These are phyloP conservation scores for Hippocampus abdominalis DNA, from an alignment of 2,113 vertebrate species.

Conservation along the genomic window DNA sequence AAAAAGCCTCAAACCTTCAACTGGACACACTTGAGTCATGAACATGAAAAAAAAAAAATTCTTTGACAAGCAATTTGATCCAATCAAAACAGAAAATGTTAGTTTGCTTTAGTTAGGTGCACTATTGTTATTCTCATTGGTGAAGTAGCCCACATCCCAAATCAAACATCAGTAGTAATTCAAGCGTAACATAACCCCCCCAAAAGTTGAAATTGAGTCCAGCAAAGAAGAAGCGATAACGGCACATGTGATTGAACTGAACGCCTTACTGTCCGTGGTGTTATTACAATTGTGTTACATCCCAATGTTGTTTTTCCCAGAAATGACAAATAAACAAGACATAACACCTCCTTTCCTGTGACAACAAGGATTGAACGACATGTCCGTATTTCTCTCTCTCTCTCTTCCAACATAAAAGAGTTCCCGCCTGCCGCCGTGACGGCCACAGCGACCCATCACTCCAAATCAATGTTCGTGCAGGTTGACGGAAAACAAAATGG, in stretches of 20 bases:
- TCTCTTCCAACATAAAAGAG: constrained; percentile 77
- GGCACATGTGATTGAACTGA: background rate
- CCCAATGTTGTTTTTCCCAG: constrained; percentile 71
- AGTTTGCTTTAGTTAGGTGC: constrained; percentile 58
- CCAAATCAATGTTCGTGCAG: constrained; percentile 93
- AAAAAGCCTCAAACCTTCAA: constrained; percentile 51
- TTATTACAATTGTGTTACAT: background rate
- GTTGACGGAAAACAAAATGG: constrained; percentile 74
- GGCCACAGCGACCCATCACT: constrained; percentile 88
- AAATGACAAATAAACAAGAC: constrained; percentile 24
- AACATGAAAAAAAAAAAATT: constrained; percentile 57
- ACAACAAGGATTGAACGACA: constrained; percentile 78
- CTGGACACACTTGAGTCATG: constrained; percentile 58
- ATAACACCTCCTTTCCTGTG: constrained; percentile 54
- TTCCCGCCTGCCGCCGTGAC: constrained; percentile 84
- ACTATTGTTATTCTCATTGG: constrained; percentile 56
- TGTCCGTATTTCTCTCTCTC: constrained; percentile 64
- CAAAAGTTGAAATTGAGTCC: background rate
- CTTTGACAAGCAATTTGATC: constrained; percentile 74
- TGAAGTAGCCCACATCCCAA: constrained; percentile 57
- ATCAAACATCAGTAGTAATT: constrained; percentile 78
- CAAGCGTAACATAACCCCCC: constrained; percentile 51
- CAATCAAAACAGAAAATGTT: constrained; percentile 53
- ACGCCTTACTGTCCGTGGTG: background rate
- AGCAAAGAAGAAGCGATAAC: constrained; percentile 53